These are phyloP conservation scores for Molossus molossus DNA, from an alignment of 2,797 vertebrate genomes.

Conservation along the genomic window DNA sequence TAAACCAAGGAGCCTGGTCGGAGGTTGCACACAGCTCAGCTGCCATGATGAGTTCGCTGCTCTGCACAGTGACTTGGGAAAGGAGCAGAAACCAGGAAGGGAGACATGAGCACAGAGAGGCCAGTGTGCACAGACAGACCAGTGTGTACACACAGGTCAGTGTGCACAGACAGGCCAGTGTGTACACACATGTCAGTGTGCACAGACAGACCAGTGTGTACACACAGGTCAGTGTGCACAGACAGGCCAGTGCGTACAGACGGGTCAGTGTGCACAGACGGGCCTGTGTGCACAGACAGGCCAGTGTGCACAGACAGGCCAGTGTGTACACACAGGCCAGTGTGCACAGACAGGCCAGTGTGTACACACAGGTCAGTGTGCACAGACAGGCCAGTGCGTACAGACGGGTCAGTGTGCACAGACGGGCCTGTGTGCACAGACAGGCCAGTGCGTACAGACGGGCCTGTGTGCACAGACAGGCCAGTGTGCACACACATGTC, in stretches of 20 bases:
- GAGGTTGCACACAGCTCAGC: fast-evolving
- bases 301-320: background rate
- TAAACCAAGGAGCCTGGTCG: background rate
- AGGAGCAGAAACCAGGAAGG: background rate
- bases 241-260: background rate
- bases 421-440: background rate
- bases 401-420: fast-evolving
- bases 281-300: fast-evolving
- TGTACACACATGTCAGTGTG: fast-evolving
- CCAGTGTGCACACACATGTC: fast-evolving
- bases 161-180: fast-evolving
- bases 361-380: background rate
- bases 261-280: background rate
- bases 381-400: too few relatives aligned
- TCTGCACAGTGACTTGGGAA: background rate
- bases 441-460: fast-evolving
- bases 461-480: fast-evolving
- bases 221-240: fast-evolving
- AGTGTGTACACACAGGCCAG: background rate
- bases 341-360: fast-evolving
- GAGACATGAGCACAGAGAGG: fast-evolving
- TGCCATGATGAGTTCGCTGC: fast-evolving
- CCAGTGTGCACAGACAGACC: fast-evolving
- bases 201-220: background rate
- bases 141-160: fast-evolving